Evolutionary conservation across 2,888 invertebrate species (phyloP).

Genomic region (Trichacis sp.): DNA sequence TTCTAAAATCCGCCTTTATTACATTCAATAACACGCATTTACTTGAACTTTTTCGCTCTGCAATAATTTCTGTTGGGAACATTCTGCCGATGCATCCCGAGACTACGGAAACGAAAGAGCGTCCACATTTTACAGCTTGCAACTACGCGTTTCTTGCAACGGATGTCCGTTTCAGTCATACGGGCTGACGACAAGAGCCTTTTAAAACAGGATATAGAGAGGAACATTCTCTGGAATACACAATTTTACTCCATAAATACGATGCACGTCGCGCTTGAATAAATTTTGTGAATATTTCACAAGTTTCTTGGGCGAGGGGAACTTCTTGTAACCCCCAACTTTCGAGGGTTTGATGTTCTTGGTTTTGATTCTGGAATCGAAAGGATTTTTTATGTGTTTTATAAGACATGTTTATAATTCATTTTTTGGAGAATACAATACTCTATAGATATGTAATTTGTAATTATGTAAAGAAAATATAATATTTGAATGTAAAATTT

Average conservation of each 20-base stretch:
- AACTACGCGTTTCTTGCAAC: conserved; percentile 16
- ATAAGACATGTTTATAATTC: too few species aligned
- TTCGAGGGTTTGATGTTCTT: too few species aligned
- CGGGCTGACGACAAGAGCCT: conserved; percentile 4
- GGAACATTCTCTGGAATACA: conserved; percentile 4
- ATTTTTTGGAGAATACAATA: too few species aligned
- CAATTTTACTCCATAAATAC: neutral
- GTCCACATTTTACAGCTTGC: conserved; percentile 19
- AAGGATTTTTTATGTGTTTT: too few species aligned
- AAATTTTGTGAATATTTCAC: neutral
- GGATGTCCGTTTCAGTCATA: conserved; percentile 39
- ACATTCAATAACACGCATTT: conserved; percentile 21
- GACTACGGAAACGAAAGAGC: conserved; percentile 33
- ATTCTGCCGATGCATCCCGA: too few species aligned
- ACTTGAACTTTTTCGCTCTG: neutral
- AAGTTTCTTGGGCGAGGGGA: too few species aligned
- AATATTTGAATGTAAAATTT: too few species aligned
- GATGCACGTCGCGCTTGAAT: neutral
- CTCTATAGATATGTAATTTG: too few species aligned
- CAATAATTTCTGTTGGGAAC: conserved; percentile 7
- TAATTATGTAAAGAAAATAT: too few species aligned
- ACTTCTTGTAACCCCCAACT: too few species aligned
- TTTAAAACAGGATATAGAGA: neutral
- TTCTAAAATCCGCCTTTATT: conserved; percentile 6
- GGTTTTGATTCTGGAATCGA: too few species aligned